Conservation (phyloP, 2,797 vertebrate species). For the Peromyscus eremicus region DNA sequence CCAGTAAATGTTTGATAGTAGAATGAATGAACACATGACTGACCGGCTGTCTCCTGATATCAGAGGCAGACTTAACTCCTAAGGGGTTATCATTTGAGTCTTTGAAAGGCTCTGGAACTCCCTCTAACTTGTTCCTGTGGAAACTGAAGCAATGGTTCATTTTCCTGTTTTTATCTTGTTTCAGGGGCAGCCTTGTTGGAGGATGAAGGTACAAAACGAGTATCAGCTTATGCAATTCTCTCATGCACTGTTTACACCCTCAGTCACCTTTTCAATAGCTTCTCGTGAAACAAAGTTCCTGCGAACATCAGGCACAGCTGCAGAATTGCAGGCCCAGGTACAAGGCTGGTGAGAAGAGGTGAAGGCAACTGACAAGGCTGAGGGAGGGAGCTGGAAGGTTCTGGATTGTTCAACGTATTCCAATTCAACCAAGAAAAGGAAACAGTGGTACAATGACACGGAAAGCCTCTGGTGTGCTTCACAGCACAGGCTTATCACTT, state of each 20-base stretch:
- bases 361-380: background rate
- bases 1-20: background rate
- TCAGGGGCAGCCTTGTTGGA: background rate
- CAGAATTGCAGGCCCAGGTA: background rate
- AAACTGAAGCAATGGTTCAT: background rate
- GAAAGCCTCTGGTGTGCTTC: background rate
- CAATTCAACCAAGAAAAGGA: background rate
- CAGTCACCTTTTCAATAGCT: background rate
- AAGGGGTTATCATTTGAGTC: background rate
- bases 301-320: too few species aligned
- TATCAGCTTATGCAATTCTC: background rate
- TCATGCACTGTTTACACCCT: background rate
- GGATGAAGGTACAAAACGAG: background rate
- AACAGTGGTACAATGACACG: background rate
- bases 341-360: background rate
- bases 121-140: background rate
- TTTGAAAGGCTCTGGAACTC: background rate
- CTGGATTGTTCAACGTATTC: background rate
- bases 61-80: background rate
- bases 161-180: background rate
- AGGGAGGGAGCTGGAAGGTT: background rate
- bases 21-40: background rate
- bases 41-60: too few species aligned
- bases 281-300: background rate
- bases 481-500: fast-evolving